These are phyloP conservation scores for Chlorospingus semifuscus DNA, from an alignment of 2,797 vertebrate genomes.

Conservation along the genomic window DNA sequence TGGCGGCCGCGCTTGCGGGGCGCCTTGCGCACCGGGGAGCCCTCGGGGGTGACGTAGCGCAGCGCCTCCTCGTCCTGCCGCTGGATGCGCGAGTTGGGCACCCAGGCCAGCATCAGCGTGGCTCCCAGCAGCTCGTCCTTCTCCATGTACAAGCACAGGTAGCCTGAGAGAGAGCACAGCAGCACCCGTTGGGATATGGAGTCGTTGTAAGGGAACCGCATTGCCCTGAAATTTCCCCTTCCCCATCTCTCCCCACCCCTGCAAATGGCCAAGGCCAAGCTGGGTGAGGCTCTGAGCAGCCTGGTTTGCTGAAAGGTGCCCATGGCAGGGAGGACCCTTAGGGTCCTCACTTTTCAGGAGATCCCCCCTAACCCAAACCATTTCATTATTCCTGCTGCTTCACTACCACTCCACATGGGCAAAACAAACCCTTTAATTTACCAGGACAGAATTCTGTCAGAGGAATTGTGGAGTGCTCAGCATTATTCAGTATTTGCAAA, in stretches of 20 bases:
- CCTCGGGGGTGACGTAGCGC: slow-evolving; percentile 93
- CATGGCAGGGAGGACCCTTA: too few relatives aligned
- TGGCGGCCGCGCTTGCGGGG: slow-evolving; percentile 79
- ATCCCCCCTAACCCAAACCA: background rate
- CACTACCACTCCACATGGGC: background rate
- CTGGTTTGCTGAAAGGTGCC: background rate
- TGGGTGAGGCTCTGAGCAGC: background rate
- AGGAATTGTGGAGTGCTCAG: background rate
- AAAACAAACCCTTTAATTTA: background rate
- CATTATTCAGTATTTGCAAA: background rate
- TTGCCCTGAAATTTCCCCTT: background rate
- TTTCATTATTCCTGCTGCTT: rapidly evolving
- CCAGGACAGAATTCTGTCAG: background rate
- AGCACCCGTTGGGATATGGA: rapidly evolving
- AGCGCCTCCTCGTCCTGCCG: slow-evolving; percentile 94
- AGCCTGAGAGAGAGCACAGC: slow-evolving; percentile 78
- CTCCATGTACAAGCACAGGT: slow-evolving; percentile 93
- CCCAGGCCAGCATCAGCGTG: slow-evolving; percentile 95
- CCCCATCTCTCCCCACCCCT: rapidly evolving
- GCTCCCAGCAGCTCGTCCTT: slow-evolving; percentile 92
- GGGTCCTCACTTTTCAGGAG: background rate
- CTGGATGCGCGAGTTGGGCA: slow-evolving; percentile 95
- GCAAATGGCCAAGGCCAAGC: background rate
- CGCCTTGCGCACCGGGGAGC: slow-evolving; percentile 88
- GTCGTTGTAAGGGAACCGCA: rapidly evolving